These are phyloP conservation scores for Raja brachyura DNA, from an alignment of 2,113 vertebrate genomes.

Conservation along the genomic window DNA sequence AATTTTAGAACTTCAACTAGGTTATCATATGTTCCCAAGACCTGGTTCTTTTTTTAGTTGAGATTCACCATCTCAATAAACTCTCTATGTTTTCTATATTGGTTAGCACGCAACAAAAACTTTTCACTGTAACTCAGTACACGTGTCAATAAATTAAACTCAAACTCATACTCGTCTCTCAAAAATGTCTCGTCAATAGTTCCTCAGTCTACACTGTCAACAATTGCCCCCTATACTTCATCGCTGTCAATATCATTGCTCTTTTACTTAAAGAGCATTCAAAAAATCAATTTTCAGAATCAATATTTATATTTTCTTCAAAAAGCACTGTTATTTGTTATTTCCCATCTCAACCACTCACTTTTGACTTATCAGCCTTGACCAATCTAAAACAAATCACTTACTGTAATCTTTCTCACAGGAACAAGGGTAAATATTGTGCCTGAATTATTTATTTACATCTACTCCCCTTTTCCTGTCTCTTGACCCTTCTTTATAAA, in stretches of 20 bases:
- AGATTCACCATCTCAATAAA: not conserved
- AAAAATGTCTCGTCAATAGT: not conserved
- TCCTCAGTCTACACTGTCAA: not conserved
- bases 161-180: not conserved
- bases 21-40: too few relatives aligned
- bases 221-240: not conserved
- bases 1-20: too few relatives aligned
- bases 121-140: too few relatives aligned
- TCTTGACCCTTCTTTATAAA: not conserved
- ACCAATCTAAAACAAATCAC: not conserved
- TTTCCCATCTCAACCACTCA: too few relatives aligned
- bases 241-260: too few relatives aligned
- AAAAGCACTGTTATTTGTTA: too few relatives aligned
- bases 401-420: not conserved
- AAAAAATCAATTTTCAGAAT: not conserved
- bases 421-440: not conserved
- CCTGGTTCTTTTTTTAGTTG: too few relatives aligned
- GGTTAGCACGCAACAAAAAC: too few relatives aligned
- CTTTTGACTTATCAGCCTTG: too few relatives aligned
- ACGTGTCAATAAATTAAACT: too few relatives aligned
- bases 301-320: not conserved
- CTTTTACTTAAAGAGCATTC: too few relatives aligned
- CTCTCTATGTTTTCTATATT: not conserved
- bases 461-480: not conserved
- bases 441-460: too few relatives aligned